Percentiles rank a stretch among this genome's conserved stretches.
These are phyloP conservation scores for Tachystola acroxantha DNA, from an alignment of 2,888 invertebrate genomes.

Conservation along the genomic window DNA sequence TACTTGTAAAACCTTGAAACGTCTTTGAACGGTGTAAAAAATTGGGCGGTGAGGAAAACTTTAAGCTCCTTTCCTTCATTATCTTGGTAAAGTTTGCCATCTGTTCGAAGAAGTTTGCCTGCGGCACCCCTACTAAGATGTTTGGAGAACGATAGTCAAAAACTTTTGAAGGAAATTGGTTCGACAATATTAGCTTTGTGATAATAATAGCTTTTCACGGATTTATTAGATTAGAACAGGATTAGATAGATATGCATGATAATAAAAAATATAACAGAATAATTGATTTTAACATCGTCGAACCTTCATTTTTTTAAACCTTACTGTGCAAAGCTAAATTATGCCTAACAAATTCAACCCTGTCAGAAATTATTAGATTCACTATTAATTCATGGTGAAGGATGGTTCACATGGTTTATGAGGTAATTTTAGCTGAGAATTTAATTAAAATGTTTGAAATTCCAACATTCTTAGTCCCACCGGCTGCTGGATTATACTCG, in stretches of 20 bases:
- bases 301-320: too few relatives aligned
- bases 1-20: conserved; percentile 1
- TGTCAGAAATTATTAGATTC: too few relatives aligned
- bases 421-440: neutral
- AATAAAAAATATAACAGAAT: too few relatives aligned
- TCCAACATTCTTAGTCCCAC: neutral
- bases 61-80: conserved; percentile 21
- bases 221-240: neutral
- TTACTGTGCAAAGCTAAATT: too few relatives aligned
- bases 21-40: conserved; percentile 3
- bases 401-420: too few relatives aligned
- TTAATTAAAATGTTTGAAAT: neutral
- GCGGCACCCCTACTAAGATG: conserved; percentile 2
- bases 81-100: conserved; percentile 23
- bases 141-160: neutral
- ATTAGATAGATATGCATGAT: too few relatives aligned
- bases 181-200: neutral
- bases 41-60: conserved; percentile 3
- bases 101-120: conserved; percentile 16
- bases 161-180: neutral
- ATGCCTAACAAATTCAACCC: too few relatives aligned
- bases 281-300: too few relatives aligned
- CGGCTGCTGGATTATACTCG: too few relatives aligned
- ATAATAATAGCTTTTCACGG: neutral
- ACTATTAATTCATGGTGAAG: too few relatives aligned